Base-by-base conservation (phyloP, 2,888 invertebrate genomes). In the Apodemia hepburni region DNA sequence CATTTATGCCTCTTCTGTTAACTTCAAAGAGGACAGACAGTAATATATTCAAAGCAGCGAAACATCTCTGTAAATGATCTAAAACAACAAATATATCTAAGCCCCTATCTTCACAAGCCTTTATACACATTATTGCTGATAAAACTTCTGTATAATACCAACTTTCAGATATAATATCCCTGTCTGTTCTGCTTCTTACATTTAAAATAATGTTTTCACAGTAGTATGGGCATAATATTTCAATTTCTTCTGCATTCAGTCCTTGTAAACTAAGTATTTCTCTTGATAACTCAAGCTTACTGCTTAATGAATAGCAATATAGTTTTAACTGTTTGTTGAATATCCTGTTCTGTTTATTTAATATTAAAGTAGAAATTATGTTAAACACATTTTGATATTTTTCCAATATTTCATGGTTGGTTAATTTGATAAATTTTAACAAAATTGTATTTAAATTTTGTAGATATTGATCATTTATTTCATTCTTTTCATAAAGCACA, bases 401-500 rank as follows among this genome's bases (percentile, higher is more conserved):
- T 9, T 71, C 69, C 8, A 73, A 62, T 60, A 73, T 33, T 12
- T 68, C 66, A 33, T 63, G 65, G 62, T 74, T 70, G 63, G 72
- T 66, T 27, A 69, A 68, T 70, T 75, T 77, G 15, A 89, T 59
- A 3, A 85, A 75, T 58, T 69, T 71, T 45, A 75, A 60, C 49
- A 84, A 61, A 2, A 76, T n/a, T 63, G 67, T 71, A 69, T 81
- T 82, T 49, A 84, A 81, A 58, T 68, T 70, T n/a, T 78, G 73
- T n/a, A 87, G 67, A 38, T 77, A 73, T 3, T 71, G 63, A 47
- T 67, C 65, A 69, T 77, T 73, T 29, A 84, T 69, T 76, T 84
- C 86, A 65, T 77, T 77, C 71, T 86, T 87, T 59, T 82, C 80
- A 77, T 79, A 73, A n/a, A 80, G 78, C 12, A 85, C 66, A 71